phyloP scores from a whole-genome alignment of 2,797 vertebrate genomes.

The Gallinago solitaria region DNA sequence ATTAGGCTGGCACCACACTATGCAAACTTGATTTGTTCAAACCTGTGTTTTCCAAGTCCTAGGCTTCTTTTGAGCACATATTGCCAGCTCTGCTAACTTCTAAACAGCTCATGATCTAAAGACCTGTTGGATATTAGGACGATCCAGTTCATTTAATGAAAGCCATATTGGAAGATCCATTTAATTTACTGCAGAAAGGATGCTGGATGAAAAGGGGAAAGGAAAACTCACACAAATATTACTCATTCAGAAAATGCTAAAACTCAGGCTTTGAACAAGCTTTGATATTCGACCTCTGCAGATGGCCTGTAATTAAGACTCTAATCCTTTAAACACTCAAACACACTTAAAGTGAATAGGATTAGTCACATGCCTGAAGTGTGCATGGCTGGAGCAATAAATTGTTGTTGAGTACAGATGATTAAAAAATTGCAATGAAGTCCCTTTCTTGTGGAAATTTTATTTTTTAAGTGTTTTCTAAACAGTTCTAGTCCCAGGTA shows the following conservation, averaged over 20 bases:
- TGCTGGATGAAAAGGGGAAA: not conserved
- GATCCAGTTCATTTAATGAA: not conserved
- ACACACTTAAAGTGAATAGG: conserved; percentile 29
- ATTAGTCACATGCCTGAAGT: conserved; percentile 25
- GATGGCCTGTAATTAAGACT: conserved; percentile 43
- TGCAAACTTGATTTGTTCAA: not conserved
- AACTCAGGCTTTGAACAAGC: not conserved
- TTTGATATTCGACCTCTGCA: conserved; percentile 52
- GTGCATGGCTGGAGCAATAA: not conserved
- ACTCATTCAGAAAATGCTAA: conserved; percentile 40
- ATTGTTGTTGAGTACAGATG: not conserved
- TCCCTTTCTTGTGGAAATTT: not conserved
- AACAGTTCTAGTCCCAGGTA: not conserved
- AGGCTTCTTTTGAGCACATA: not conserved
- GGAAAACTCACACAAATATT: not conserved
- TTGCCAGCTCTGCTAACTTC: not conserved
- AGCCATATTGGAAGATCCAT: not conserved
- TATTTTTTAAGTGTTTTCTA: not conserved
- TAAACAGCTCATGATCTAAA: not conserved
- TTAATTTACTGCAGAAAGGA: not conserved
- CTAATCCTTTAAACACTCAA: conserved; percentile 51
- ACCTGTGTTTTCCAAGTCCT: not conserved
- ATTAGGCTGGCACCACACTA: not conserved
- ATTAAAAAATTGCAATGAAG: not conserved
- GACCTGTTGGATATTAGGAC: not conserved